Evolutionary conservation across 2,888 invertebrate genomes (phyloP).

Genomic region (Meloe dianella): DNA sequence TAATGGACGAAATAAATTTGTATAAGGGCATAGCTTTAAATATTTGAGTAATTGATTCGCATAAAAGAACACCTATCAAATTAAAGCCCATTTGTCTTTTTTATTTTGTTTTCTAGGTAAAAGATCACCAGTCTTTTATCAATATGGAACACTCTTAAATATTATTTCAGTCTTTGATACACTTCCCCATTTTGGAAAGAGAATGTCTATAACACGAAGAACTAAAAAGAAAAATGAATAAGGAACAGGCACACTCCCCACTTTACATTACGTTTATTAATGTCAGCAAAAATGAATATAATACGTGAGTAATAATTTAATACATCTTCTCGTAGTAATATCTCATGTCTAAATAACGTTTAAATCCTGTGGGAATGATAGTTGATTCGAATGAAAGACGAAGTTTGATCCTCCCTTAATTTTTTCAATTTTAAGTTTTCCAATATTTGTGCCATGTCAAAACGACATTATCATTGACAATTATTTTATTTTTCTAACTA

Average conservation of each 20-base stretch:
- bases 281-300: conserved; percentile 29
- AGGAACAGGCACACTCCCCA: conserved; percentile 1
- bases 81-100: conserved; percentile 1
- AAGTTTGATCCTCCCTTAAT: neutral
- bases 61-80: conserved; percentile 8
- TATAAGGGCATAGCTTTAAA: neutral
- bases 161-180: neutral
- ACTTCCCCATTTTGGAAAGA: neutral
- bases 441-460: neutral
- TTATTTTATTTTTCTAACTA: neutral
- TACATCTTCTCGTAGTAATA: conserved; percentile 24
- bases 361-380: conserved; percentile 19
- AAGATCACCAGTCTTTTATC: conserved; percentile 24
- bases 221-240: neutral
- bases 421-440: neutral
- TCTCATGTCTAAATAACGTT: conserved; percentile 23
- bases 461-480: neutral
- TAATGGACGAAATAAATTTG: neutral
- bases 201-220: too few species aligned
- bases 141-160: conserved; percentile 20
- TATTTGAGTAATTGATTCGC: conserved; percentile 13
- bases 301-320: conserved; percentile 31
- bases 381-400: neutral
- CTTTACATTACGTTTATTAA: conserved; percentile 24
- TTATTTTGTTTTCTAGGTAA: conserved; percentile 14